A percentile compares a stretch with the other conserved stretches of the same genome.
These are phyloP conservation scores for Rhincodon typus DNA, from an alignment of 2,797 vertebrate genomes.

Conservation along the genomic window DNA sequence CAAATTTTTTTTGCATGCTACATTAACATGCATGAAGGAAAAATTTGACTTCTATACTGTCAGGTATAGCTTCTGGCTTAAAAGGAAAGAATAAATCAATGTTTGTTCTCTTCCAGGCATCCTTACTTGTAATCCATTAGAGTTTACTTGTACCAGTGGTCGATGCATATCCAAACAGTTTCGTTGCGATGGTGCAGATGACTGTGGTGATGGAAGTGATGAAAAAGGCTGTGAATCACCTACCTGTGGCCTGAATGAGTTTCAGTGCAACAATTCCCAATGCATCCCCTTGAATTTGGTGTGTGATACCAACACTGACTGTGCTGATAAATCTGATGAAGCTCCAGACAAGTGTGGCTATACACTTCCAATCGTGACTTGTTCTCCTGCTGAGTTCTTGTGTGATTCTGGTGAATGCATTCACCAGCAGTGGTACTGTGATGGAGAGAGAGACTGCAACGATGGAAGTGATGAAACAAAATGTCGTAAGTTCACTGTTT, in stretches of 20 bases:
- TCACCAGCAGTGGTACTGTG: slow-evolving; percentile 89
- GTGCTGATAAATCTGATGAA: slow-evolving; percentile 89
- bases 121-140: slow-evolving; percentile 78
- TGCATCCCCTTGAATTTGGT: slow-evolving; percentile 89
- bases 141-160: slow-evolving; percentile 85
- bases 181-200: slow-evolving; percentile 86
- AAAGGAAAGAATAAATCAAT: neutral
- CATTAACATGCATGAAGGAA: neutral
- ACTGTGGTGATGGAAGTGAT: slow-evolving; percentile 83
- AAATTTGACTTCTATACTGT: neutral
- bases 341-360: slow-evolving; percentile 78
- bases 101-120: slow-evolving; percentile 63
- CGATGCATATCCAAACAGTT: slow-evolving; percentile 88
- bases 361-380: slow-evolving; percentile 69
- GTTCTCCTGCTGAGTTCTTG: slow-evolving; percentile 73
- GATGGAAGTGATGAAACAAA: slow-evolving; percentile 90
- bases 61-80: neutral
- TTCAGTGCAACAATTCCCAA: slow-evolving; percentile 79
- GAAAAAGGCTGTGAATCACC: slow-evolving; percentile 75
- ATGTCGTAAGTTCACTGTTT: slow-evolving; percentile 72
- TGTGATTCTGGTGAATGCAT: slow-evolving; percentile 88
- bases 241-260: slow-evolving; percentile 76
- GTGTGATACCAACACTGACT: slow-evolving; percentile 87
- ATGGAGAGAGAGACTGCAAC: slow-evolving; percentile 89
- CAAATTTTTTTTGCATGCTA: no score